Evolutionary conservation across 1,140 invertebrate species (phyloP).

Genomic region (Heliconius hermathena): DNA sequence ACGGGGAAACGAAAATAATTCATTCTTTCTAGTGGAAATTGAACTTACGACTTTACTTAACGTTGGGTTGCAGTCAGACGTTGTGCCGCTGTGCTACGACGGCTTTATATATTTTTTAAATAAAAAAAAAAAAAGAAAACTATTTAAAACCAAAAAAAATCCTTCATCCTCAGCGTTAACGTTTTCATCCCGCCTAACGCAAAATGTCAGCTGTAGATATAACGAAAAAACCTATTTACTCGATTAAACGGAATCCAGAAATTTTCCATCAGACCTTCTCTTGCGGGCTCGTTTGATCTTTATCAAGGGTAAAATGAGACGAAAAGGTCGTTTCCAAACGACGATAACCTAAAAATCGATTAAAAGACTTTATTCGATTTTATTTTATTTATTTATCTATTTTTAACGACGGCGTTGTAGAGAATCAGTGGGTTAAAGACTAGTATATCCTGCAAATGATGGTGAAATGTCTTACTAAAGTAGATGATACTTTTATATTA

Average conservation of each 20-base stretch:
- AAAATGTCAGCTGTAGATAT: conserved; percentile 41
- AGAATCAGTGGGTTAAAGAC: not conserved
- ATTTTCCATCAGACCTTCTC: conserved; percentile 49
- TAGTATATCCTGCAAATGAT: not conserved
- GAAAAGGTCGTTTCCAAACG: not conserved
- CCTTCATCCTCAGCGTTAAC: conserved; percentile 34
- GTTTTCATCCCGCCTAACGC: not conserved
- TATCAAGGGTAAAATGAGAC: conserved; percentile 40
- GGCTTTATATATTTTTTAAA: too few species aligned
- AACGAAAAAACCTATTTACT: conserved; percentile 38
- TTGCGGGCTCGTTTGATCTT: conserved; percentile 49
- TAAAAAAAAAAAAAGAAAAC: not conserved
- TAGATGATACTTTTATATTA: not conserved
- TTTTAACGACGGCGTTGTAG: not conserved
- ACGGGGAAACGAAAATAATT: too few species aligned
- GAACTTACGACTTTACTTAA: too few species aligned
- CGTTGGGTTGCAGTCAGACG: too few species aligned
- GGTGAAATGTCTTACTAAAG: too few species aligned
- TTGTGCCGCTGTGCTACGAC: too few species aligned
- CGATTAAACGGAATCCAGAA: conserved; percentile 33
- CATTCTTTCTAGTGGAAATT: too few species aligned
- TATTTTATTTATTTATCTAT: not conserved
- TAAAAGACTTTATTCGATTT: not conserved
- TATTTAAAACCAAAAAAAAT: not conserved
- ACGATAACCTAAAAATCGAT: conserved; percentile 5